Conservation (phyloP, 1,140 invertebrate genomes). For the Anoplophora glabripennis region DNA sequence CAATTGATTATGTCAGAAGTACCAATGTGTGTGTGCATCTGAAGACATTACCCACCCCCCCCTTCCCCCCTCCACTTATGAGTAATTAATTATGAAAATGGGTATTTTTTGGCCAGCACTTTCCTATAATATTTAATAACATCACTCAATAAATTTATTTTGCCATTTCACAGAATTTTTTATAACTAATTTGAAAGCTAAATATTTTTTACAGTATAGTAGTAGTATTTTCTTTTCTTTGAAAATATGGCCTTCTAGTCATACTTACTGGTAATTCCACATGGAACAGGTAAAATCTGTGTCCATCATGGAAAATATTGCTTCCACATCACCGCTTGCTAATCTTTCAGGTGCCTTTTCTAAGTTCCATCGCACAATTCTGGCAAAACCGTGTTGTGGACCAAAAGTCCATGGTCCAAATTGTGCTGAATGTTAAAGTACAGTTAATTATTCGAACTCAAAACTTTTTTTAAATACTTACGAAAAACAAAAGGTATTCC, state of each 20-base stretch:
- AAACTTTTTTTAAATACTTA: constrained; percentile 63
- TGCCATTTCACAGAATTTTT: no score
- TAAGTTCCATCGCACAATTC: constrained; percentile 85
- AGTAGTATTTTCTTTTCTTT: neutral
- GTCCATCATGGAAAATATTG: constrained; percentile 87
- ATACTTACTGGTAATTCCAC: constrained; percentile 85
- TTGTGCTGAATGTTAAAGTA: constrained; percentile 66
- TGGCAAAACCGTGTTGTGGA: constrained; percentile 92
- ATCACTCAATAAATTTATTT: no score
- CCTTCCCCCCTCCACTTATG: no score
- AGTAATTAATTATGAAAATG: no score
- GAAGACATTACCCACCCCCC: no score
- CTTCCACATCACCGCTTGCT: constrained; percentile 85
- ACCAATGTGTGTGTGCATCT: no score
- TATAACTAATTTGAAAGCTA: no score
- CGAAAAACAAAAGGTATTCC: constrained; percentile 95
- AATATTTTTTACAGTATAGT: neutral
- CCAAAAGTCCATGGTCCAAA: constrained; percentile 91
- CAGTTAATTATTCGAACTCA: neutral
- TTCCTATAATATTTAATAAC: no score
- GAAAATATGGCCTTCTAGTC: neutral
- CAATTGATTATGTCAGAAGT: no score
- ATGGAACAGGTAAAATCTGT: constrained; percentile 88
- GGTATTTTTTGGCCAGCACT: no score
- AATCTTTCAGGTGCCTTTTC: constrained; percentile 83